Percentiles rank a stretch among this genome's conserved stretches.
Evolutionary conservation across 1,140 invertebrate species (phyloP).

Genomic region (Drosophila arizonae): DNA sequence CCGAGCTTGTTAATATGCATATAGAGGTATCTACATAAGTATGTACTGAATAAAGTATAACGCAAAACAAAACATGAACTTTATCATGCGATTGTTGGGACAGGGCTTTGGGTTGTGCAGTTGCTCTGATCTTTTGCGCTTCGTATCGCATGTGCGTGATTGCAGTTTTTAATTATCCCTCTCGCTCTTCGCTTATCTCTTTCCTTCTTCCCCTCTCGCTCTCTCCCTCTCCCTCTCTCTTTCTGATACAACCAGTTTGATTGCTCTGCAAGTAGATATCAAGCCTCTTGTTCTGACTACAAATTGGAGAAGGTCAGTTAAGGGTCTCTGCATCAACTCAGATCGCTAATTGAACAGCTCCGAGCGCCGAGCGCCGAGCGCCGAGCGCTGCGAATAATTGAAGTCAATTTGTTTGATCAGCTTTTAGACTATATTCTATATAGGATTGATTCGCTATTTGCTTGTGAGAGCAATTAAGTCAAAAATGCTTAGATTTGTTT

Average conservation of each 20-base stretch:
- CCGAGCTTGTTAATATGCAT: conserved; percentile 14
- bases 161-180: conserved; percentile 13
- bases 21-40: neutral
- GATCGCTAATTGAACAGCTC: conserved; percentile 38
- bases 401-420: conserved; percentile 54
- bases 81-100: neutral
- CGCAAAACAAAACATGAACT: conserved; percentile 12
- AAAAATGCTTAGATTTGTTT: no score
- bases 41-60: conserved; percentile 1
- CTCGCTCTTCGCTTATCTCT: neutral
- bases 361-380: conserved; percentile 56
- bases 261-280: conserved; percentile 33
- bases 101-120: conserved; percentile 1
- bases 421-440: conserved; percentile 13
- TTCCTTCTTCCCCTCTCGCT: neutral
- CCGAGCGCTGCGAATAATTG: conserved; percentile 62
- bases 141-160: conserved; percentile 26
- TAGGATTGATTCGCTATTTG: neutral
- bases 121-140: neutral
- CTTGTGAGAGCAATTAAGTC: no score
- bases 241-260: conserved; percentile 35
- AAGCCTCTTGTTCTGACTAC: conserved; percentile 19
- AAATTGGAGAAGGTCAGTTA: conserved; percentile 57
- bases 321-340: conserved; percentile 32
- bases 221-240: neutral